Evolutionary conservation across 2,113 vertebrate genomes (phyloP).

Genomic region (Mystacornis crossleyi): DNA sequence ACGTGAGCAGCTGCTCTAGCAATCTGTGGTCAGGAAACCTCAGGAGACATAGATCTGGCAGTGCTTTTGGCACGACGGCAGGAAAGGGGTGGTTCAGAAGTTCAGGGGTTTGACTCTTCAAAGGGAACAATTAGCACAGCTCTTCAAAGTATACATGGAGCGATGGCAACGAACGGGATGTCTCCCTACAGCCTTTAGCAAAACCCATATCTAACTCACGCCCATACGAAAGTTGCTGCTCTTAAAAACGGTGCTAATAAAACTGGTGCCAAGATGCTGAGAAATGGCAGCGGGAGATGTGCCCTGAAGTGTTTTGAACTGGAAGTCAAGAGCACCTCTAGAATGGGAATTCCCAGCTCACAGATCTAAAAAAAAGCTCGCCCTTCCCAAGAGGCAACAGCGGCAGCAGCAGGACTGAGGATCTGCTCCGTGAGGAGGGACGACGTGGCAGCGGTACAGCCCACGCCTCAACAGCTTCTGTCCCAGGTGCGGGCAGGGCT

Average conservation of each 20-base stretch:
- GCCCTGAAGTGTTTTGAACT: constrained; percentile 19
- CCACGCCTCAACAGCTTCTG: too few relatives aligned
- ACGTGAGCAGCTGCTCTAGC: not conserved
- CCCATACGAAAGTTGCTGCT: constrained; percentile 13
- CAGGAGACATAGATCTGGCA: not conserved
- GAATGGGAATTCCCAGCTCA: not conserved
- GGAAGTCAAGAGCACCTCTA: not conserved
- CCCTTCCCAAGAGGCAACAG: not conserved
- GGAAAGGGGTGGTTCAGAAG: not conserved
- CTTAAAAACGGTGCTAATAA: not conserved
- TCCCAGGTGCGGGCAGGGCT: not conserved
- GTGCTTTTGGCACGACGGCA: not conserved
- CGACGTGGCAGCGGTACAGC: not conserved
- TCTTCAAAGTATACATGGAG: not conserved
- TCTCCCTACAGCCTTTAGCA: not conserved
- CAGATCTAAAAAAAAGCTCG: not conserved
- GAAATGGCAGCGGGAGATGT: constrained; percentile 20
- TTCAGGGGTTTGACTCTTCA: not conserved
- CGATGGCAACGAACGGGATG: not conserved
- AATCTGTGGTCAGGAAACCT: not conserved
- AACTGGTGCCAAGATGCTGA: not conserved
- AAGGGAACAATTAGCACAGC: not conserved
- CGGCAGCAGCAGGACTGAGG: not conserved
- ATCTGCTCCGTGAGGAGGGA: not conserved
- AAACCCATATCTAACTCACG: constrained; percentile 39